Evolutionary conservation across 2,113 vertebrate genomes (phyloP), one percentile per base, ranked within the genome.

Genomic region (Cephalopterus ornatus): DNA sequence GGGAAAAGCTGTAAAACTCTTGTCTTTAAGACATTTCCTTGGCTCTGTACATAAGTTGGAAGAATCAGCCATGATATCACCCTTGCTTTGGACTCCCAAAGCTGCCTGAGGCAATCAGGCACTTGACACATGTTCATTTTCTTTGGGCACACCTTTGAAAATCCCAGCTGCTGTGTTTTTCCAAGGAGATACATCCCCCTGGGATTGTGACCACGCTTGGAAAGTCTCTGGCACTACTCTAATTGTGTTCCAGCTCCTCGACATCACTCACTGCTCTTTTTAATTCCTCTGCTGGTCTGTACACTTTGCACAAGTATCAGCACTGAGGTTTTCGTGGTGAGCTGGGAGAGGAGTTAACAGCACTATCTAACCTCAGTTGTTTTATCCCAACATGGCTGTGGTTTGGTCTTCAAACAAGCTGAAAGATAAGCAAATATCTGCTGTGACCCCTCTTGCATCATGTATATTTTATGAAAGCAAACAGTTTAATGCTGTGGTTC

Each of bases 381-480:
- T 96, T 97, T 83, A 97, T 89, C 89, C 95, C 97, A 85, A 44
- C 94, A 58, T 76, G 89, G 82, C 94, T 98, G 98, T 95, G 98
- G 97, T 98, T 97, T 97, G 93, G 71, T 96, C 97, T 96, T 92
- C 95, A 98, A 98, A 98, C 97, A 98, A 97, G 85, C 47, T 42
- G 22, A 85, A 75, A 98, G 96, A 97, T 95, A 97, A 96, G 96
- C 92, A 97, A 97, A 98, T 68, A 93, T 91, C 89, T 85, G 89
- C 89, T 59, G 59, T 93, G 93, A 92, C 78, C 95, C 91, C 52
- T 88, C 89, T 81, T 81, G 75, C 71, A 85, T 61, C 65, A 19
- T 47, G 81, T 80, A 49, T 93, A 28, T 95, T 94, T 90, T 66
- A 90, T 42, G 73, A 84, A 89, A 88, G 95, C 95, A 95, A 96